phyloP scores from a whole-genome alignment of 1,140 invertebrate species.

The Heliothis subflexa region DNA sequence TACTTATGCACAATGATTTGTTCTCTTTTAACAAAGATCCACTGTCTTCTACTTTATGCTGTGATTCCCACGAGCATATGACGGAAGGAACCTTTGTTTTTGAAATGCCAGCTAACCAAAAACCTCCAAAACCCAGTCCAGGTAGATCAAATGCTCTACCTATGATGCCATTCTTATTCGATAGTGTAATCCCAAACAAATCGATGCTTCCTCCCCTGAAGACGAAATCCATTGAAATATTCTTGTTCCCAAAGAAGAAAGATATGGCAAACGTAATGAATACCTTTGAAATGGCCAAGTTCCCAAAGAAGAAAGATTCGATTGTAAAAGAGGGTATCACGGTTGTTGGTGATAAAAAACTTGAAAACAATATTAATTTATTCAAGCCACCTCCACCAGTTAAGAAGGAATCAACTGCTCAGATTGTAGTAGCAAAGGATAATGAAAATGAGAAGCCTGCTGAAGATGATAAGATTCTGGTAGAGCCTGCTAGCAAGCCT shows the following conservation, averaged over 20 bases:
- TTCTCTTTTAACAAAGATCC: constrained; percentile 68
- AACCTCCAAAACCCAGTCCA: constrained; percentile 46
- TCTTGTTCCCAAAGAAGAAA: constrained; percentile 71
- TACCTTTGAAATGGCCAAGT: constrained; percentile 31
- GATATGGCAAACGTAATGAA: constrained; percentile 44
- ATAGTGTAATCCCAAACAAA: constrained; percentile 58
- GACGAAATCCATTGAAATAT: constrained; percentile 69
- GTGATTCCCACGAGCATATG: constrained; percentile 70
- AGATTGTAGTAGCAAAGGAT: constrained; percentile 48
- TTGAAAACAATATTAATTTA: constrained; percentile 65
- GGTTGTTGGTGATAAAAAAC: constrained; percentile 70
- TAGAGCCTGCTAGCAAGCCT: constrained; percentile 39
- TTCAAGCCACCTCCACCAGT: constrained; percentile 52
- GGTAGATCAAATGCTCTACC: constrained; percentile 49
- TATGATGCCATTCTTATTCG: constrained; percentile 59
- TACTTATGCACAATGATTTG: constrained; percentile 66
- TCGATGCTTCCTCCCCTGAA: constrained; percentile 55
- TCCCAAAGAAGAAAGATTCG: constrained; percentile 46
- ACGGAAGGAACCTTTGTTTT: constrained; percentile 69
- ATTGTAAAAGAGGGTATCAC: constrained; percentile 61
- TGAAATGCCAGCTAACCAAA: constrained; percentile 64
- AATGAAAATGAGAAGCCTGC: constrained; percentile 10
- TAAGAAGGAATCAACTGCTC: constrained; percentile 64
- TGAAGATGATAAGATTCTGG: constrained; percentile 26
- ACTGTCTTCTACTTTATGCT: constrained; percentile 65